Conservation (phyloP, 2,797 vertebrate species). For the Selene dorsalis region DNA sequence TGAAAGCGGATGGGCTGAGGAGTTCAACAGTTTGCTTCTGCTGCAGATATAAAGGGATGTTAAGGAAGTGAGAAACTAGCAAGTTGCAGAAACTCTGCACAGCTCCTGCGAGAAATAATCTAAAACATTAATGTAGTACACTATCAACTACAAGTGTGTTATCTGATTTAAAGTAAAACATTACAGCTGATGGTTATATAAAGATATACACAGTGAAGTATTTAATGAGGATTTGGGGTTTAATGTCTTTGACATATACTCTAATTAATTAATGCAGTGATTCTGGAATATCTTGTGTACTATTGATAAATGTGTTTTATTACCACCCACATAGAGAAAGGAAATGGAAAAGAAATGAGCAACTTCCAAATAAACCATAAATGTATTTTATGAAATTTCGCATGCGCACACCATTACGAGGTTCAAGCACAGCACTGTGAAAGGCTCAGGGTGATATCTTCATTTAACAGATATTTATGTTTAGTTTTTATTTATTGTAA, state of each 20-base stretch:
- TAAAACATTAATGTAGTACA: conserved; percentile 12
- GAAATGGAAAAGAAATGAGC: conserved; percentile 22
- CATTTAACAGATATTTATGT: too few species aligned
- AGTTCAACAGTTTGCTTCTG: conserved; percentile 62
- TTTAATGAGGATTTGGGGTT: neutral
- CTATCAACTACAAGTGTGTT: conserved; percentile 27
- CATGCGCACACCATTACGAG: conserved; percentile 18
- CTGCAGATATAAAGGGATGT: conserved; percentile 51
- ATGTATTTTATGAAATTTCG: conserved; percentile 34
- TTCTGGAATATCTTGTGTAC: neutral
- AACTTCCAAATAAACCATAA: conserved; percentile 5
- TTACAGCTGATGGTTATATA: neutral
- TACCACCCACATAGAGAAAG: neutral
- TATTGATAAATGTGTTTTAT: conserved; percentile 27
- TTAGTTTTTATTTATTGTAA: too few species aligned
- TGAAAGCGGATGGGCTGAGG: conserved; percentile 72
- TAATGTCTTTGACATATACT: neutral
- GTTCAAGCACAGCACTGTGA: conserved; percentile 5
- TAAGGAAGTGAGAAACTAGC: conserved; percentile 20
- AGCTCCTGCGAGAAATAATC: conserved; percentile 16
- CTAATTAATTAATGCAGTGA: neutral
- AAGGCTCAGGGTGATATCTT: neutral
- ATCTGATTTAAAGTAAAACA: conserved; percentile 26
- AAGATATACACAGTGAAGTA: neutral
- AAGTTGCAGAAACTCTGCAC: conserved; percentile 16